Evolutionary conservation across 2,113 vertebrate species (phyloP), one percentile per base, ranked within the genome.

Genomic region (Oryzias celebensis): DNA sequence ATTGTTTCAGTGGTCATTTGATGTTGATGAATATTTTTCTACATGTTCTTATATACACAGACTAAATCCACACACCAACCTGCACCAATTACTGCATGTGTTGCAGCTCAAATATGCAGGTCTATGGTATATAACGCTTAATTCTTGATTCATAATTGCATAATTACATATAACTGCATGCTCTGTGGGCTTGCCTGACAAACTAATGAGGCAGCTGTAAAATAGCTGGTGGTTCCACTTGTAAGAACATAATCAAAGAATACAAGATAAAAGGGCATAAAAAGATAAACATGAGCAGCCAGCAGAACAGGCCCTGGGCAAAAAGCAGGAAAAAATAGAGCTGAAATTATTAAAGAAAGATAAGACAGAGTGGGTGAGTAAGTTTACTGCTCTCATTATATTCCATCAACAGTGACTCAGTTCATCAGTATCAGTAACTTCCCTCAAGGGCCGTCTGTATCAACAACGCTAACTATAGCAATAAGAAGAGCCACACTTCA

Each of bases 81-180:
- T 64, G 71, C 43, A 59, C 52, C 62, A 62, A 79, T 72, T 78
- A 76, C 68, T 45, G 13, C 62, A 54, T 58, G 57, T 36, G 68
- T 42, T 45, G 28, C 55, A 52, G 54, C 52, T 62, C 36, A 65
- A 70, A 77, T 68, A 68, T 55, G 57, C 65, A 61, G 60, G 36
- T 76, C 62, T 69, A 73, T 73, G 75, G 54, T 59, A 78, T 68
- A 74, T 60, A 64, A 73, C 47, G 63, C 61, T 75, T 77, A 62
- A 81, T 70, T 61, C 64, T 77, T 63, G 78, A 83, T 75, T 73
- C 68, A 76, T 87, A 85, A 88, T 83, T 84, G 68, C 67, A 71
- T 86, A 85, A 89, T 85, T 84, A 84, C 55, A 76, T 71, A 54
- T 84, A 86, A 87, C 81, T 82, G 75, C 73, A 78, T 80, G 69